Conservation (phyloP, 2,797 vertebrate genomes). For the Betta splendens region DNA sequence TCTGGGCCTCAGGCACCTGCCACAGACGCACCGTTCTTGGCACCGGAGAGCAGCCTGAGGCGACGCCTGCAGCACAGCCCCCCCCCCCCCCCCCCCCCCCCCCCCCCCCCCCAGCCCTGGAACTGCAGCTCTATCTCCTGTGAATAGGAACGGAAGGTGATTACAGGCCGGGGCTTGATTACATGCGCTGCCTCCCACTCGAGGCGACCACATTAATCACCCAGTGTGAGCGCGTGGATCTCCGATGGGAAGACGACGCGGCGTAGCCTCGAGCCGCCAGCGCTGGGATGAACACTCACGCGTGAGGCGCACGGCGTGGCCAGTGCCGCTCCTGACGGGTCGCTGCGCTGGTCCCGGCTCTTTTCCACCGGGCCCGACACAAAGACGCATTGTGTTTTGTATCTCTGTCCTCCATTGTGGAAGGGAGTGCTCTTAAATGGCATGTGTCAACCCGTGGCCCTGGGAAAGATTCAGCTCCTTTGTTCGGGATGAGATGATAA, state of each 20-base stretch:
- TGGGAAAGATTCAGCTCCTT: slow-evolving; percentile 71
- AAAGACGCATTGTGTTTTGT: slow-evolving; percentile 69
- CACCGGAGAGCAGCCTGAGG: slow-evolving; percentile 41
- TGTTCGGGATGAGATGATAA: slow-evolving; percentile 73
- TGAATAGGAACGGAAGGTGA: slow-evolving; percentile 73
- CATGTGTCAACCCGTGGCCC: slow-evolving; percentile 75
- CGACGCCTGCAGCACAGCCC: slow-evolving; percentile 45
- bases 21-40: slow-evolving; percentile 60
- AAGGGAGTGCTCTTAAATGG: slow-evolving; percentile 64
- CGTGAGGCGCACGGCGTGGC: slow-evolving; percentile 27
- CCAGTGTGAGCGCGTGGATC: slow-evolving; percentile 51
- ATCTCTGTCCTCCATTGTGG: slow-evolving; percentile 60
- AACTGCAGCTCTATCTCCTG: slow-evolving; percentile 54
- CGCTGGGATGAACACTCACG: slow-evolving; percentile 41
- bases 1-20: slow-evolving; percentile 60
- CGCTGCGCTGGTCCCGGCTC: slow-evolving; percentile 12
- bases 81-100: slow-evolving; percentile 3
- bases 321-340: slow-evolving; percentile 24
- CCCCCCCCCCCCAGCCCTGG: slow-evolving; percentile 14
- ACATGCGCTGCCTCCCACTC: slow-evolving; percentile 76
- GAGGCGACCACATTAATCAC: slow-evolving; percentile 75
- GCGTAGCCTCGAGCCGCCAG: slow-evolving; percentile 44
- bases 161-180: slow-evolving; percentile 77
- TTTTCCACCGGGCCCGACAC: slow-evolving; percentile 41
- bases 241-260: slow-evolving; percentile 33